phyloP scores from a whole-genome alignment of 2,113 vertebrate genomes.

The Nothobranchius furzeri region DNA sequence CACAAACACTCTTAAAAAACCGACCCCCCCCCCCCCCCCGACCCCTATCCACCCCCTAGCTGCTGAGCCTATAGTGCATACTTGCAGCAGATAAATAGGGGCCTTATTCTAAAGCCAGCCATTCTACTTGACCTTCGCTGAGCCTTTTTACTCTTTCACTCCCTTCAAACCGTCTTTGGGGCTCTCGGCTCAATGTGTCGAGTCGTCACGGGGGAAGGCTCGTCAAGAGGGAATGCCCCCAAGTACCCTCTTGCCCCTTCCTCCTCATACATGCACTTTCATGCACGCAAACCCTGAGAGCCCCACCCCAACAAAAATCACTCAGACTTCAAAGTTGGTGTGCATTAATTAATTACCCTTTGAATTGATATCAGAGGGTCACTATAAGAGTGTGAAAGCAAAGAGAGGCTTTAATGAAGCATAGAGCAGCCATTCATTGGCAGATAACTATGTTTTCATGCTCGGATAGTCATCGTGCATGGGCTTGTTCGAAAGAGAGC shows the following conservation, averaged over 20 bases:
- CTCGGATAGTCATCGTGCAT: conserved; percentile 72
- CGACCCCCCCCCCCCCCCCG: conserved; percentile 41
- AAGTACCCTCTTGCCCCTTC: conserved; percentile 58
- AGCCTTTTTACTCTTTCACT: conserved; percentile 93
- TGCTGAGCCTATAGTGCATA: conserved; percentile 91
- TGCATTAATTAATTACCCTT: conserved; percentile 99
- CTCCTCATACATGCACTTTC: conserved; percentile 7
- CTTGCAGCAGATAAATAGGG: conserved; percentile 95
- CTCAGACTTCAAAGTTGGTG: conserved; percentile 97
- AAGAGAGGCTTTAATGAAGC: conserved; percentile 99
- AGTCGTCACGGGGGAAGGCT: conserved; percentile 95
- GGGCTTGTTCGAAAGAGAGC: conserved; percentile 62
- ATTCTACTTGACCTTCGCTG: conserved; percentile 98
- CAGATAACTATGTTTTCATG: conserved; percentile 88
- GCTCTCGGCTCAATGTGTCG: conserved; percentile 86
- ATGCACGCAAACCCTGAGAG: conserved; percentile 14
- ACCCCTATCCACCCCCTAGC: conserved; percentile 53
- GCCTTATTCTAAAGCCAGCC: conserved; percentile 92
- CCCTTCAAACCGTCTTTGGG: conserved; percentile 97
- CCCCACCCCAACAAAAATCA: conserved; percentile 53
- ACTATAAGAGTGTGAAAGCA: conserved; percentile 98
- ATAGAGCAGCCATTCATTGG: conserved; percentile 98
- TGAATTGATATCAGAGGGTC: conserved; percentile 99
- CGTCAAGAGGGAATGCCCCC: conserved; percentile 84
- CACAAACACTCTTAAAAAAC: conserved; percentile 59